phyloP scores from a whole-genome alignment of 2,113 vertebrate species.

The Ceyx cyanopectus region DNA sequence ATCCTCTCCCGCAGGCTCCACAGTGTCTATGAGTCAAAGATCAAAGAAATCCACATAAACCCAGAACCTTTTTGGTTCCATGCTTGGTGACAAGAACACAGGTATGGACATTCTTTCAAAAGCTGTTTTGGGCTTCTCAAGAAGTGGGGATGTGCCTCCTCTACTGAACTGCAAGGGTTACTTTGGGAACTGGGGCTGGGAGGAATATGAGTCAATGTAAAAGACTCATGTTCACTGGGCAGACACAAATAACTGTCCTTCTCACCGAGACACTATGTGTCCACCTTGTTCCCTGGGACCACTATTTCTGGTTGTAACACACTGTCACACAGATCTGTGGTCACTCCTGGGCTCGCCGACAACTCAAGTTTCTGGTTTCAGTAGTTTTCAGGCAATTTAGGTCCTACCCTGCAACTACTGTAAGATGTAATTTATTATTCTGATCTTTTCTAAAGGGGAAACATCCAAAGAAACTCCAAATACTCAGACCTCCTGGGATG shows the following conservation, averaged over 20 bases:
- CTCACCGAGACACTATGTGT: not conserved
- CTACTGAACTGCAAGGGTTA: fast-evolving
- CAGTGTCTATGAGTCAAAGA: constrained; percentile 71
- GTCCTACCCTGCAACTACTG: not conserved
- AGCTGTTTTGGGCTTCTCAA: not conserved
- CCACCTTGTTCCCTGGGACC: not conserved
- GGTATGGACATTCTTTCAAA: not conserved
- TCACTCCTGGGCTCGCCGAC: not conserved
- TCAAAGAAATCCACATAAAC: not conserved
- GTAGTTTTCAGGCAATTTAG: not conserved
- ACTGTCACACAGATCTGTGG: not conserved
- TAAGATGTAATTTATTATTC: not conserved
- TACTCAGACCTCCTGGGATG: not conserved
- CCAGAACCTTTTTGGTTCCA: not conserved
- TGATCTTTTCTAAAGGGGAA: not conserved
- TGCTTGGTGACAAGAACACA: not conserved
- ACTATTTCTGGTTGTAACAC: not conserved
- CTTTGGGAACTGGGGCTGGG: not conserved
- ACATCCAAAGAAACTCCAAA: not conserved
- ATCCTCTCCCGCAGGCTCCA: constrained; percentile 95
- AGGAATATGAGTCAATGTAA: not conserved
- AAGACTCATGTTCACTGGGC: not conserved
- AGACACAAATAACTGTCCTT: not conserved
- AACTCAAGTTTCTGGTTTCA: not conserved
- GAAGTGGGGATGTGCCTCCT: not conserved